A percentile compares a stretch with the other conserved stretches of the same genome.
These are phyloP conservation scores for Zeugodacus cucurbitae DNA, from an alignment of 1,140 invertebrate species.

Conservation along the genomic window DNA sequence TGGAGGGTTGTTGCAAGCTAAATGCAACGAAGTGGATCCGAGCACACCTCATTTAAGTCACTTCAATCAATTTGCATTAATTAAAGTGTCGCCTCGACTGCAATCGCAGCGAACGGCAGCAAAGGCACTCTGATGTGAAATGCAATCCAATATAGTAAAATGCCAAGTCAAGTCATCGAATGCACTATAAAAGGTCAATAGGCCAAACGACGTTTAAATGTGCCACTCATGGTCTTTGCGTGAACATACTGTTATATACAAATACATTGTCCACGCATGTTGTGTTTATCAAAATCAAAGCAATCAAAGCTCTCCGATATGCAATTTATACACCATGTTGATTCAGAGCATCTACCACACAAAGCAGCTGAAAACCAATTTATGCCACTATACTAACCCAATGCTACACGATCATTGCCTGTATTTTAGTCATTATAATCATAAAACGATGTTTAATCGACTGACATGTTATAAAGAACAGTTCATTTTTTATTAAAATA, in stretches of 20 bases:
- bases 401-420: too few species aligned
- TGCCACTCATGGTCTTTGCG: not conserved
- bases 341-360: too few species aligned
- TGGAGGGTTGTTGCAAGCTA: not conserved
- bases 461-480: too few species aligned
- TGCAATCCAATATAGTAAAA: not conserved
- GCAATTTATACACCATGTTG: not conserved
- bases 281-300: too few species aligned
- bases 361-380: too few species aligned
- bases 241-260: not conserved
- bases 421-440: not conserved
- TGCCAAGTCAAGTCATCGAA: not conserved
- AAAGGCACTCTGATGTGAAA: not conserved
- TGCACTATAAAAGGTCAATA: conserved; percentile 24
- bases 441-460: not conserved
- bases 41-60: conserved; percentile 37
- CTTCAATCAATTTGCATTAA: conserved; percentile 38
- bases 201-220: not conserved
- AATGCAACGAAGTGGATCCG: conserved; percentile 18
- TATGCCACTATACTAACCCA: too few species aligned
- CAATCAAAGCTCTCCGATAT: not conserved
- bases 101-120: not conserved
- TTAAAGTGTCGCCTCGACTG: not conserved
- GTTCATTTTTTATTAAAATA: too few species aligned
- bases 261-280: too few species aligned